Evolutionary conservation across 2,113 vertebrate genomes (phyloP), one percentile per base, ranked within the genome.

Genomic region (Thunnus thynnus): DNA sequence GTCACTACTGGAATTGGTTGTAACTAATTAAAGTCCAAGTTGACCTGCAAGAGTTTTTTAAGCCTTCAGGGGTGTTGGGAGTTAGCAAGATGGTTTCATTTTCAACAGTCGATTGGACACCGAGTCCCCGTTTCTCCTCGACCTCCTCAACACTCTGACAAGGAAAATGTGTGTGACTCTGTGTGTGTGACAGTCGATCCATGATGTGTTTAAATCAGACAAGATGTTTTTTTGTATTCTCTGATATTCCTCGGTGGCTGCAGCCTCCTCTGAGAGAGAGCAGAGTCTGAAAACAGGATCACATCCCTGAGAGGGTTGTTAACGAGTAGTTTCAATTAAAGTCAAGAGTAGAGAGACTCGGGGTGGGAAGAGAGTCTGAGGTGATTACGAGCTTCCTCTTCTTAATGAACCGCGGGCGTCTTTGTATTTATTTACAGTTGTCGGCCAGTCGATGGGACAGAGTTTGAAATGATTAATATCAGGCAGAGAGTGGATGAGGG

Each of bases 231-330:
- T 47, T 25, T 51, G 51, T 61, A 8, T 52, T 57, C 12, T 54
- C 78, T 64, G 60, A 54, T 79, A n/a, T 52, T 54, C 60, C 78
- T 52, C 5, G 13, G 73, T 18, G 69, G 67, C 48, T 76, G 54
- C 55, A 14, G 56, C 22, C 3, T n/a, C 52, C 47, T 67, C 52
- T 52, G 36, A 41, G 36, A 10, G 57, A 72, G n/a, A n/a, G 18
- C 18, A 73, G 25, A 7, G 32, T 76, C 64, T 64, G 77, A 62
- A 76, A 88, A 89, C 72, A 82, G 69, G 62, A 27, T 55, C 18
- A 67, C 46, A 87, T 91, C 91, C 92, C 91, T 78, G 50, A 72
- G 87, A 89, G 92, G 76, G 84, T 88, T 51, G 89, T 93, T 92
- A 91, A 85, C 22, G 74, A 76, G 72, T 58, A 13, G 48, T 80